A percentile compares a stretch with the other conserved stretches of the same genome.
Evolutionary conservation across 2,888 invertebrate genomes (phyloP).

Genomic region (Seira ritae): DNA sequence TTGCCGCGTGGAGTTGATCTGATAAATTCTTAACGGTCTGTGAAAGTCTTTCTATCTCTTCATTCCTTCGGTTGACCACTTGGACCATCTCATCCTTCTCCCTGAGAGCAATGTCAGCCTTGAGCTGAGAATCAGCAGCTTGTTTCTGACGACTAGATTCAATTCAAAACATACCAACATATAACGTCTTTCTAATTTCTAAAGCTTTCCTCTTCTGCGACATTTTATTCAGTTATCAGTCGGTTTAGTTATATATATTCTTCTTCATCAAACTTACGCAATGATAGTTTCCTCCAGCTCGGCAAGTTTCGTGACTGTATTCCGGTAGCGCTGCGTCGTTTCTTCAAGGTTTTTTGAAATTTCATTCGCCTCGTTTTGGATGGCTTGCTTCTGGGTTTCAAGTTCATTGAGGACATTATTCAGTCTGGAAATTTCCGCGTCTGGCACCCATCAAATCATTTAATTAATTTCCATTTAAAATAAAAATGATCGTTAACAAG

Average conservation of each 20-base stretch:
- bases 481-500: neutral
- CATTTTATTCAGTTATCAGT: too few relatives aligned
- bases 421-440: neutral
- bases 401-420: neutral
- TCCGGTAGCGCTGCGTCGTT: slow-evolving; percentile 36
- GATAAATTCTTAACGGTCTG: slow-evolving; percentile 83
- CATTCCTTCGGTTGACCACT: slow-evolving; percentile 83
- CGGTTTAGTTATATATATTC: too few relatives aligned
- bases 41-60: slow-evolving; percentile 84
- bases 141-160: slow-evolving; percentile 32
- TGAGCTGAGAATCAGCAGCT: slow-evolving; percentile 44
- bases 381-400: neutral
- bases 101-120: slow-evolving; percentile 78
- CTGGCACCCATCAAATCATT: neutral
- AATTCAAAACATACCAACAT: neutral
- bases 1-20: slow-evolving; percentile 85
- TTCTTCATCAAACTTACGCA: slow-evolving; percentile 12
- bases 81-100: slow-evolving; percentile 85
- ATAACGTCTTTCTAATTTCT: neutral
- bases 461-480: neutral
- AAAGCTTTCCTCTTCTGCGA: too few relatives aligned
- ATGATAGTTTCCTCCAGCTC: slow-evolving; percentile 40
- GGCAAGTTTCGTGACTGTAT: slow-evolving; percentile 37
- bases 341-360: slow-evolving; percentile 37
- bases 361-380: slow-evolving; percentile 32